Evolutionary conservation across 2,888 invertebrate species (phyloP).

Genomic region (Diarsia brunnea): DNA sequence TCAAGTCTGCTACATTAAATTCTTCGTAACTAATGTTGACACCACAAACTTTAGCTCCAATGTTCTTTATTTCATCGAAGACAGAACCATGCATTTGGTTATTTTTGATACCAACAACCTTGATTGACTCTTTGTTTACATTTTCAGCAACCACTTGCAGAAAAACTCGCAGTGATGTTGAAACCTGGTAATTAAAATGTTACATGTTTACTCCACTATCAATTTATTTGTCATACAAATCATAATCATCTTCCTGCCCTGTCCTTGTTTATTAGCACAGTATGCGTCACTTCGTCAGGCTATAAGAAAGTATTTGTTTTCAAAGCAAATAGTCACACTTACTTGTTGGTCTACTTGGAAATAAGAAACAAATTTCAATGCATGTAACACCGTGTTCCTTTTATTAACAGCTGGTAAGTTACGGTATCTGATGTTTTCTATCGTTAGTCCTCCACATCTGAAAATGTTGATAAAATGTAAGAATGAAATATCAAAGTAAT

Average conservation of each 20-base stretch:
- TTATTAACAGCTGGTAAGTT: conserved; percentile 48
- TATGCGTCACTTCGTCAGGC: not conserved
- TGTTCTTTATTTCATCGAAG: conserved; percentile 58
- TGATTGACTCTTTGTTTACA: conserved; percentile 60
- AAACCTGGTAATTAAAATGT: conserved; percentile 51
- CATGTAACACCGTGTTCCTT: conserved; percentile 45
- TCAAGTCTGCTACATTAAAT: conserved; percentile 22
- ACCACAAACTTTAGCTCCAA: conserved; percentile 46
- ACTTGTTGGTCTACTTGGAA: conserved; percentile 58
- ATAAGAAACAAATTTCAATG: conserved; percentile 60
- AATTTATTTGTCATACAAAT: not conserved
- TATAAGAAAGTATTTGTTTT: not conserved
- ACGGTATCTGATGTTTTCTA: conserved; percentile 65
- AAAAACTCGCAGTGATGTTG: conserved; percentile 62
- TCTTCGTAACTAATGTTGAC: conserved; percentile 60
- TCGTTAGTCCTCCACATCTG: conserved; percentile 72
- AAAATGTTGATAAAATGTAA: conserved; percentile 16
- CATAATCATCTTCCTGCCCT: not conserved
- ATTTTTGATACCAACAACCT: conserved; percentile 60
- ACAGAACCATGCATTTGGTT: conserved; percentile 35
- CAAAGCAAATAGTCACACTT: conserved; percentile 44
- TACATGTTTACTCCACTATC: not conserved
- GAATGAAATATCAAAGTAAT: not conserved
- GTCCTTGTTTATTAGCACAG: not conserved
- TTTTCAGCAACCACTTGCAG: conserved; percentile 74